These are phyloP conservation scores for Ochropleura plecta DNA, from an alignment of 2,888 invertebrate species.

Conservation along the genomic window DNA sequence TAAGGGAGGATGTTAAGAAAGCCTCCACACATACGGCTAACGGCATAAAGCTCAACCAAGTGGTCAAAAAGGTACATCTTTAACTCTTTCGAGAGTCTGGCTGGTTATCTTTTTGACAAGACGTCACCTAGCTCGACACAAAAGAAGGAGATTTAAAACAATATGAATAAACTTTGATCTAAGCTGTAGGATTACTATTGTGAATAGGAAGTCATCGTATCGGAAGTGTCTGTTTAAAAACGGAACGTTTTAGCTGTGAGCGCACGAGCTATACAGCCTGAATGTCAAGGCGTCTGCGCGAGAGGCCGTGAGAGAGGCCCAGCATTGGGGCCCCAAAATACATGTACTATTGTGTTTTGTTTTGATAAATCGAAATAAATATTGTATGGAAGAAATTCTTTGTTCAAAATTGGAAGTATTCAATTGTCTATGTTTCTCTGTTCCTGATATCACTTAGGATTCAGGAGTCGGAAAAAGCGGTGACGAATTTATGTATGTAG, in stretches of 20 bases:
- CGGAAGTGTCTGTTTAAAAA: slow-evolving; percentile 87
- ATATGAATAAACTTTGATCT: background rate
- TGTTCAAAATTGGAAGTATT: background rate
- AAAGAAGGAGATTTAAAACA: background rate
- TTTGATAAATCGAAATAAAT: slow-evolving; percentile 13
- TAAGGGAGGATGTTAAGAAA: slow-evolving; percentile 1
- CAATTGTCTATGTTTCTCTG: background rate
- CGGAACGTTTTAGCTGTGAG: slow-evolving; percentile 83
- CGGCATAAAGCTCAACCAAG: too few species aligned
- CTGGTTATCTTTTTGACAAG: background rate
- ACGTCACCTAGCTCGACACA: background rate
- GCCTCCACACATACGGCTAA: background rate
- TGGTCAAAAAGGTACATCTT: background rate
- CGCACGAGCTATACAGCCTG: slow-evolving; percentile 81
- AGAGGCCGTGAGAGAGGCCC: slow-evolving; percentile 78
- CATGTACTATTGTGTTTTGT: slow-evolving; percentile 56
- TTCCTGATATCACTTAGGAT: background rate
- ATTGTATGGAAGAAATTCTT: background rate
- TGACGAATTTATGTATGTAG: too few species aligned
- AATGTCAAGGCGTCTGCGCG: slow-evolving; percentile 85
- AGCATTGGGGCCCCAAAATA: slow-evolving; percentile 60
- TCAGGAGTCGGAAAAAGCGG: too few species aligned
- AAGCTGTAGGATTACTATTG: slow-evolving; percentile 9
- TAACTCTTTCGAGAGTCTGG: background rate
- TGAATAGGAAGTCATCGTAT: slow-evolving; percentile 84